Percentiles rank a stretch among this genome's conserved stretches.
phyloP scores from a whole-genome alignment of 2,113 vertebrate species.

The Cacatua alba region DNA sequence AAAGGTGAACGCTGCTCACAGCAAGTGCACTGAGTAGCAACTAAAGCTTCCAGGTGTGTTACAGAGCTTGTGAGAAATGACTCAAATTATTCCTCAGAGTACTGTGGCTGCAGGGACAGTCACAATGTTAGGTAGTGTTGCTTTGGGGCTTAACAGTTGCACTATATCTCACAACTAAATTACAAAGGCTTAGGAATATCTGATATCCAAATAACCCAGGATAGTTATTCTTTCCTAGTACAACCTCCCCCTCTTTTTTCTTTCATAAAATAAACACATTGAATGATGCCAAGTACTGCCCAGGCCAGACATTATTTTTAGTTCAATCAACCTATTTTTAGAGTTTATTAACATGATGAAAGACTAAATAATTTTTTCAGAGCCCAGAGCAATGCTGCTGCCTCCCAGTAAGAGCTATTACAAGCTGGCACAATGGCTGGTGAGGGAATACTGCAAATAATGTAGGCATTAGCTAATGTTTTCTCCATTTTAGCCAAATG shows the following conservation, averaged over 20 bases:
- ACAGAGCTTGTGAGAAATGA: neutral
- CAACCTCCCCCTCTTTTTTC: neutral
- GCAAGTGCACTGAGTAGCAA: neutral
- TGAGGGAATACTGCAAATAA: neutral
- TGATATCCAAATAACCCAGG: neutral
- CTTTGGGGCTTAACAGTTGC: neutral
- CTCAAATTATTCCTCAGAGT: neutral
- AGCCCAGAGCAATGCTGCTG: neutral
- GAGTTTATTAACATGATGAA: neutral
- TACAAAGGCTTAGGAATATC: neutral
- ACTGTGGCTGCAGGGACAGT: neutral
- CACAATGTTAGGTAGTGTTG: rapidly evolving
- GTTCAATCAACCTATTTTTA: neutral
- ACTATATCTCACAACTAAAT: neutral
- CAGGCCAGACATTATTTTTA: neutral
- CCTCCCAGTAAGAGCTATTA: neutral
- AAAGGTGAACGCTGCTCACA: neutral
- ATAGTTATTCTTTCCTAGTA: neutral
- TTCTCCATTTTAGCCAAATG: neutral
- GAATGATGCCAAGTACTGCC: neutral
- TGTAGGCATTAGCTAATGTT: neutral
- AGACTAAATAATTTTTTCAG: neutral
- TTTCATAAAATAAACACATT: neutral
- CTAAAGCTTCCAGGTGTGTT: neutral
- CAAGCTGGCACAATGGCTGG: neutral